Evolutionary conservation across 2,113 vertebrate genomes (phyloP).

Genomic region (Prinia subflava): DNA sequence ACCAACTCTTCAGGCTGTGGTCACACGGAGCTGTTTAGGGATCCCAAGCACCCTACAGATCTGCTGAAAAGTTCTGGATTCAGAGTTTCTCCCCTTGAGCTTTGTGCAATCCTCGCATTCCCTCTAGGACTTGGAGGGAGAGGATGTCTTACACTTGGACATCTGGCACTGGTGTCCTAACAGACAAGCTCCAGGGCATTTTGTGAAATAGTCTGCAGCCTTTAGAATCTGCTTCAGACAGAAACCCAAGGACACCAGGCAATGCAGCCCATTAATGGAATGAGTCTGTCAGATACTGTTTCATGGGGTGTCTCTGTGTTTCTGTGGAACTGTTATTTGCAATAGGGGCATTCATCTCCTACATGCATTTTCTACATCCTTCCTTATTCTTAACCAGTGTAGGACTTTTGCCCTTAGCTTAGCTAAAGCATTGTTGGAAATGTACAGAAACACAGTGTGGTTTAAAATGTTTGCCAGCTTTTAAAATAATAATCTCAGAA

Average conservation of each 20-base stretch:
- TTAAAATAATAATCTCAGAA: not conserved
- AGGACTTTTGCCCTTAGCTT: not conserved
- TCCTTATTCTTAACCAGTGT: not conserved
- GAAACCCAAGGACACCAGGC: conserved; percentile 9
- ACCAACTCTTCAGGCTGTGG: not conserved
- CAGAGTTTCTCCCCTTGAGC: conserved; percentile 8
- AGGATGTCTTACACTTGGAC: not conserved
- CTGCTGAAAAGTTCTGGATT: conserved; percentile 17
- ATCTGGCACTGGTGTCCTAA: conserved; percentile 31
- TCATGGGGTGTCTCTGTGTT: not conserved
- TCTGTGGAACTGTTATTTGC: not conserved
- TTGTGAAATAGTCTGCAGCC: conserved; percentile 48
- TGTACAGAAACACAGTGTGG: not conserved
- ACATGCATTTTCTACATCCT: not conserved
- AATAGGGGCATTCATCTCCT: not conserved
- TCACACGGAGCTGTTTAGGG: conserved; percentile 32
- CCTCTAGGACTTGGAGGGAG: conserved; percentile 33
- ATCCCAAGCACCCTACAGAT: conserved; percentile 18
- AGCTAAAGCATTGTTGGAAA: not conserved
- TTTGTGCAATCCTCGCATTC: conserved; percentile 38
- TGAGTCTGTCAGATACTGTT: not conserved
- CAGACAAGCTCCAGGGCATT: conserved; percentile 31
- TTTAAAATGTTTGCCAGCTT: not conserved
- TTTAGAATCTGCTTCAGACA: conserved; percentile 26
- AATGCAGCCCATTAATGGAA: not conserved